Evolutionary conservation across 2,113 vertebrate genomes (phyloP).

Genomic region (Myotis lucifugus): DNA sequence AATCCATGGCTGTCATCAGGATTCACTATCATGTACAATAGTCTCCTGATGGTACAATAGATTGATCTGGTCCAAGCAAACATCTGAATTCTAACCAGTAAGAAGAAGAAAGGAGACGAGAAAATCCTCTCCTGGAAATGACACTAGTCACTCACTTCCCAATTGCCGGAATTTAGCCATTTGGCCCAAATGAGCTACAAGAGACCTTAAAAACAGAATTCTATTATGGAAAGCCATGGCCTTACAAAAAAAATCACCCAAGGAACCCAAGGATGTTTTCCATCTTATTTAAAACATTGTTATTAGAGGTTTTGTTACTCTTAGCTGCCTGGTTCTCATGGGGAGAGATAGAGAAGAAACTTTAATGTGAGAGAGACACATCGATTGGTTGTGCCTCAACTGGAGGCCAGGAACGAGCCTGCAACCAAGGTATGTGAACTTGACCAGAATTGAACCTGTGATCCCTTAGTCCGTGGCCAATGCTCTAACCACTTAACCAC

Average conservation of each 20-base stretch:
- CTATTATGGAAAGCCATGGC: background rate
- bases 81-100: background rate
- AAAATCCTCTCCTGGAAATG: background rate
- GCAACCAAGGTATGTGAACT: too few species aligned
- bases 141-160: background rate
- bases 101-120: background rate
- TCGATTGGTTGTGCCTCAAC: too few species aligned
- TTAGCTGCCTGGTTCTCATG: background rate
- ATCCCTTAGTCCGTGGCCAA: too few species aligned
- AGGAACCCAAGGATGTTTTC: background rate
- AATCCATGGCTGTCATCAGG: background rate
- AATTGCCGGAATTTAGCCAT: background rate
- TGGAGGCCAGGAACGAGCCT: too few species aligned
- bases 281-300: background rate
- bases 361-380: too few species aligned
- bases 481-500: too few species aligned
- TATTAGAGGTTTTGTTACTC: background rate
- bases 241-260: background rate
- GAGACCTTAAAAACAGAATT: background rate
- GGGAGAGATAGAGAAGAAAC: too few species aligned
- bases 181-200: background rate
- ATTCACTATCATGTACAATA: background rate
- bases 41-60: background rate
- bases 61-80: background rate
- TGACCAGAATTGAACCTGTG: too few species aligned